Evolutionary conservation across 2,113 vertebrate genomes (phyloP).

Genomic region (Dicentrarchus labrax): DNA sequence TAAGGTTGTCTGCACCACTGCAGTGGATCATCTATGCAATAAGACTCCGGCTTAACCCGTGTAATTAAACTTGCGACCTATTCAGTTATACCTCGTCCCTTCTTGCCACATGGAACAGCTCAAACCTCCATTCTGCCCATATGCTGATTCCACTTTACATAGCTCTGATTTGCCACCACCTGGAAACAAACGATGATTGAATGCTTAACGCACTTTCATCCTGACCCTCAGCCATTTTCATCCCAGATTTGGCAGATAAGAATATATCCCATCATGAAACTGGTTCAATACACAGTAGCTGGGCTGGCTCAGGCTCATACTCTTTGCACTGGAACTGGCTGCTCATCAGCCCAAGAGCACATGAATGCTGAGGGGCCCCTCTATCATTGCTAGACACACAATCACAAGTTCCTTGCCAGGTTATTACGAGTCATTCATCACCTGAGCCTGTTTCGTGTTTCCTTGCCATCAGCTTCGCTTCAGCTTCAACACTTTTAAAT

Average conservation of each 20-base stretch:
- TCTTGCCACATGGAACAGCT: neutral
- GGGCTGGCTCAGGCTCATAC: conserved; percentile 30
- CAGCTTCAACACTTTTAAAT: conserved; percentile 51
- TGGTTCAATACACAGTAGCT: conserved; percentile 12
- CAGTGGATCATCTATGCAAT: conserved; percentile 32
- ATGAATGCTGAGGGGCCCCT: conserved; percentile 63
- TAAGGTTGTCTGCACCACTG: conserved; percentile 16
- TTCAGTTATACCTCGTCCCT: neutral
- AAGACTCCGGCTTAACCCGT: conserved; percentile 35
- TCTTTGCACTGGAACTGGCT: conserved; percentile 40
- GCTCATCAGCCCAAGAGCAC: conserved; percentile 61
- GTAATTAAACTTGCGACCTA: conserved; percentile 43
- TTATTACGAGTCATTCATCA: conserved; percentile 83
- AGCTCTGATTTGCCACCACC: conserved; percentile 1
- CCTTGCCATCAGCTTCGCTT: conserved; percentile 45
- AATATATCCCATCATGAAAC: conserved; percentile 28
- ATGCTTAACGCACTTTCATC: conserved; percentile 14
- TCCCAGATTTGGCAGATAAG: conserved; percentile 45
- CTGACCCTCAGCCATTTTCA: conserved; percentile 27
- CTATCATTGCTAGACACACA: conserved; percentile 73
- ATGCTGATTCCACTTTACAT: neutral
- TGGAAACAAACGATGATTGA: conserved; percentile 48
- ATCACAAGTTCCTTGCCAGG: conserved; percentile 59
- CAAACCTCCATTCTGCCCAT: neutral
- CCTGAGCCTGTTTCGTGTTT: conserved; percentile 49